Base-by-base conservation (phyloP, 2,113 vertebrate species). In the Loxodonta africana region DNA sequence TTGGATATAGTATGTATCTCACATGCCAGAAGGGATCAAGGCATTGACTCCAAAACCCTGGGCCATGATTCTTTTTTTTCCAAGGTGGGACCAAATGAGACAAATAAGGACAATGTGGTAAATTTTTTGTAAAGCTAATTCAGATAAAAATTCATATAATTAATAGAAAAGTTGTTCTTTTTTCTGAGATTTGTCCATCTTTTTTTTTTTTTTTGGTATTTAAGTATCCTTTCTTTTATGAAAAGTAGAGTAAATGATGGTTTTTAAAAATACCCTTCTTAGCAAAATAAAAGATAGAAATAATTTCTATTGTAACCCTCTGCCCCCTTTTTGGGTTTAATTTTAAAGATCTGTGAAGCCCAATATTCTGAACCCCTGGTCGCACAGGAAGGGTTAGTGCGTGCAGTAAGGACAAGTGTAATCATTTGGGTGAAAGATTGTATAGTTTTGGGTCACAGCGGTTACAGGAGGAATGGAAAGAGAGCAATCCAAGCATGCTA, bases 201-300 rank as follows among this genome's bases (percentile, higher is more conserved):
- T 84, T 57, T 14, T 67, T 85, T 91, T 86, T 51, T 14, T 67
- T 85, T 91, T 86, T 51, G 44, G 21, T 92, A 53, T 82, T 87
- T 62, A 80, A 71, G 80, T 81, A 76, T 21, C 28, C 71, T 78
- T 88, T 65, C 46, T 88, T 88, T 93, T 62, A 73, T 53, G 46
- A 95, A 85, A 85, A 62, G 26, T 46, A 63, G 11, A 46, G 17
- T 69, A 71, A 87, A 62, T 60, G 2, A 51, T 88, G 12, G 87
- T 71, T 25, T 8, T 67, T 30, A 17, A 37, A 87, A 69, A 71
- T 21, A 71, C 21, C 48, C 74, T 71, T 67, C 60, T 95, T 95
- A 57, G 30, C 30, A 81, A 91, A 88, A 91, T 91, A 87, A 53
- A 78, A 74, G 77, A 77, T 26, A 83, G 30, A 92, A 83, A 71